A percentile compares a stretch with the other conserved stretches of the same genome.
Evolutionary conservation across 2,797 vertebrate species (phyloP).

Genomic region (Pteronotus mesoamericanus): DNA sequence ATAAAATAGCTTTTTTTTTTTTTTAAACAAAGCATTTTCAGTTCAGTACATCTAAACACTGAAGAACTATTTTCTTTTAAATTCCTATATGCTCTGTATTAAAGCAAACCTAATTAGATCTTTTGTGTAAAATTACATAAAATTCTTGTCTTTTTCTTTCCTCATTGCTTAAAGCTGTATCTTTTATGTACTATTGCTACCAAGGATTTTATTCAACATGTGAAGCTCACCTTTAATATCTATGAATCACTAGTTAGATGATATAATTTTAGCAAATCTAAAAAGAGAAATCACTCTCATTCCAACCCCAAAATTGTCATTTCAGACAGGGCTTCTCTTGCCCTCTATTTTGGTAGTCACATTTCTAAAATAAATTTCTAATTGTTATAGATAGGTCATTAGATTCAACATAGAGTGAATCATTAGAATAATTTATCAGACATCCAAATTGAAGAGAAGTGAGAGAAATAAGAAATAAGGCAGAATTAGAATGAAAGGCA

Average conservation of each 20-base stretch:
- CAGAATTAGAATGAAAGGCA: background rate
- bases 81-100: background rate
- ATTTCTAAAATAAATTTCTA: background rate
- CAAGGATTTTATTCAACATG: background rate
- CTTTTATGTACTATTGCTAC: background rate
- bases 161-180: background rate
- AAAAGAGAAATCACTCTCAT: background rate
- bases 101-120: slow-evolving; percentile 17
- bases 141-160: background rate
- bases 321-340: background rate
- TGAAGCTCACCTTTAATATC: background rate
- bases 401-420: slow-evolving; percentile 15
- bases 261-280: background rate
- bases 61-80: background rate
- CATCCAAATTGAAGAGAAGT: background rate
- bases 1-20: background rate
- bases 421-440: slow-evolving; percentile 43
- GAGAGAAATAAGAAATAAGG: background rate
- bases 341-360: background rate
- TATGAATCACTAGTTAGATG: background rate
- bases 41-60: background rate
- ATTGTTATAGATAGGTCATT: slow-evolving; percentile 37
- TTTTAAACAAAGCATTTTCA: background rate
- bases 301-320: background rate
- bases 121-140: slow-evolving; percentile 3